Base-by-base conservation (phyloP, 1,140 invertebrate species). In the Zaprionus davidi region DNA sequence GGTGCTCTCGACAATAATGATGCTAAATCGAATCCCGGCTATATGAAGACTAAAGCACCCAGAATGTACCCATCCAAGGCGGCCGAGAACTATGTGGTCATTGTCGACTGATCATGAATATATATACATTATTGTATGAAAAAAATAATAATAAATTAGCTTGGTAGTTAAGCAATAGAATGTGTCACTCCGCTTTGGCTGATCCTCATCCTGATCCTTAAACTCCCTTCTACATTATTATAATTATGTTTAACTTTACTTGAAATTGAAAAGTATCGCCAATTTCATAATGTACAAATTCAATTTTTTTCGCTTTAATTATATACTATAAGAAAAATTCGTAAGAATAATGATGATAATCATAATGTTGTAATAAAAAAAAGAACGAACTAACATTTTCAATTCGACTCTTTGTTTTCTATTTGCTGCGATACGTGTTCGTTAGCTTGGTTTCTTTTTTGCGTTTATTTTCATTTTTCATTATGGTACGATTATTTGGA, bases 1-100 rank as follows among this genome's bases (percentile, higher is more conserved):
- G 94, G 93, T 15, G 93, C 95, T 3, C 92, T 93, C 77, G 81
- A 73, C 0, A 79, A 74, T 68, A 79, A 65, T 53, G 77, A 85
- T 26, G 22, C 70, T 13, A 9, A 15, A 1, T 31, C 31, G 1
- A 71, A 55, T 2, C 15, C 53, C 2, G 28, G 28, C 13, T 87
- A 71, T 26, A 24, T 56, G 2, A 15, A 20, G 17, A 1, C 17
- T 4, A 79, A 73, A n/a, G 0, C 53, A 13, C 31, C 53, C 0
- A 51, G 51, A 22, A 84, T 88, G 85, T 75, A 71, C 22, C 85
- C 84, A 13, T 88, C 84, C 0, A 22, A 55, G 64, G 68, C 65
- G 28, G 84, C 84, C 22, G 60, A 83, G 17, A 74, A 55, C 9
- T 88, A 90, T 55, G 67, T 79, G 1, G 75, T 87, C 9, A 15